Base-by-base conservation (phyloP, 2,113 vertebrate genomes). In the Tupaia tana region DNA sequence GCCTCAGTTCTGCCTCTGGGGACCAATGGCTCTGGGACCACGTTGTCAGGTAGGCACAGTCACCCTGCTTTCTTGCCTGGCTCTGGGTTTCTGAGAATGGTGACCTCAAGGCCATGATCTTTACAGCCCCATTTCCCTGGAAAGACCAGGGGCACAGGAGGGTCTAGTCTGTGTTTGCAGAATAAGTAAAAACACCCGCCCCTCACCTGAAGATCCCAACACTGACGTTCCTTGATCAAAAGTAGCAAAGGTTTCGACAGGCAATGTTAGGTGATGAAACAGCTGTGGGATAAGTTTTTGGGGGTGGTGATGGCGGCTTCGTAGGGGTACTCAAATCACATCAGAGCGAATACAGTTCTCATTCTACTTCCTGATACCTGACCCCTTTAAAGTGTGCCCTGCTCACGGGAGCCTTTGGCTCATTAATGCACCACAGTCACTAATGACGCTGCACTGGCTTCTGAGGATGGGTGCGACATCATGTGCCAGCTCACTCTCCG, bases 391-490 rank as follows among this genome's bases (percentile, higher is more conserved):
- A 34, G 31, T 78, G 58, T 11, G 2, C 82, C 16, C n/a, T 74
- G 82, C 79, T 58, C 43, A 24, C 1, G 25, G 82, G 86, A 59
- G 52, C 59, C 82, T 54, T 8, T 3, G 91, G 59, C 79, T 89
- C 84, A 74, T 56, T 34, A 61, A 84, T 69, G 71, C 22, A 85
- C 73, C 18, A n/a, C 9, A 66, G 31, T 43, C 19, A 54, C 61
- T 95, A 92, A 75, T 83, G 80, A 88, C 73, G 88, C 69, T 90
- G 87, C 56, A 74, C 77, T 73, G 24, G 24, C 34, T 84, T 61
- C 71, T 64, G 89, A 70, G 34, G 31, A 59, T 59, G 22, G 80
- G 20, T 69, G 66, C 73, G 90, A 58, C 80, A 67, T 20, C 75
- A 84, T 83, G 54, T 52, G 92, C 79, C 92, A 74, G n/a, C 5